A percentile compares a stretch with the other conserved stretches of the same genome.
Conservation (phyloP, 2,888 invertebrate genomes). For the Branchipolynoe longqiensis region DNA sequence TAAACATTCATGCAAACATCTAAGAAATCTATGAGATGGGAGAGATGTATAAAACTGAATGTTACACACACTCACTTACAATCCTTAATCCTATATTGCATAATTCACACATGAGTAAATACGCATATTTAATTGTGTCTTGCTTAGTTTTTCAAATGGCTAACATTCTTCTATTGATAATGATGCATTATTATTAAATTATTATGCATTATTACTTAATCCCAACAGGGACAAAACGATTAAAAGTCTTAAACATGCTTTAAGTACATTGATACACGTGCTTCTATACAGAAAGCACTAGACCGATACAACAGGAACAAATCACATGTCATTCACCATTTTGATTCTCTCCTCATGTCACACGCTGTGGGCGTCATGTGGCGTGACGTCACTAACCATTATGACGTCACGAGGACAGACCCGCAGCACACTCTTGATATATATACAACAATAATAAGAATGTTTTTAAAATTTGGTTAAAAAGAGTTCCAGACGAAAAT, state of each 20-base stretch:
- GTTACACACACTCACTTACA: neutral
- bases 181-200: too few relatives aligned
- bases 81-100: neutral
- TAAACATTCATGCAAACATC: neutral
- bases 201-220: too few relatives aligned
- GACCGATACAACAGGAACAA: conserved; percentile 28
- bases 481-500: too few relatives aligned
- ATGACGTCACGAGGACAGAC: neutral
- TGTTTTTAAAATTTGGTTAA: too few relatives aligned
- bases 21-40: conserved; percentile 37
- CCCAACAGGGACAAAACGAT: conserved; percentile 16
- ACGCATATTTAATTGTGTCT: too few relatives aligned
- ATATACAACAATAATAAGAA: too few relatives aligned
- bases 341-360: conserved; percentile 50
- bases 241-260: conserved; percentile 30
- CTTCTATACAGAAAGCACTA: neutral
- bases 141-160: too few relatives aligned
- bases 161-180: too few relatives aligned
- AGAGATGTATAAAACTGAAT: conserved; percentile 6
- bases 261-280: conserved; percentile 27
- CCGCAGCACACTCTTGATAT: conserved; percentile 9
- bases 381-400: neutral
- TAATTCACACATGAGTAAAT: too few relatives aligned
- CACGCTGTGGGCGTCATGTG: neutral
- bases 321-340: conserved; percentile 29